Conservation (phyloP, 2,797 vertebrate species). For the Galaxias olidus region DNA sequence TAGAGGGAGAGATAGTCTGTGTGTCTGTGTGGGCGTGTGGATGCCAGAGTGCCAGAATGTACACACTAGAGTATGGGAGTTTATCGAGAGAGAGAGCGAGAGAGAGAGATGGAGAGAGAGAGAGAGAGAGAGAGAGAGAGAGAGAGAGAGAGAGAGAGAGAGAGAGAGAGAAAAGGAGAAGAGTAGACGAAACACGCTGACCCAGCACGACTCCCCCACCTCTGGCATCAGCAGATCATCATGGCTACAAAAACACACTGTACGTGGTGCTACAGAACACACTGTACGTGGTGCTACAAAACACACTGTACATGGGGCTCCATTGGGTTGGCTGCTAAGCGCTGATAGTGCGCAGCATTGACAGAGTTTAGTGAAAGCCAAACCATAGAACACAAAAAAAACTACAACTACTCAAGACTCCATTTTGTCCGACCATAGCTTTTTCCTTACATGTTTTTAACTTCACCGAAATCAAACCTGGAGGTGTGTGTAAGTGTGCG, state of each 20-base stretch:
- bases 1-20: not conserved
- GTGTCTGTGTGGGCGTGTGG: not conserved
- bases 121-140: not conserved
- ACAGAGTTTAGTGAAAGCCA: no score
- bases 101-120: not conserved
- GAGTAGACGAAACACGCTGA: conserved; percentile 42
- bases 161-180: conserved; percentile 5
- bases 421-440: not conserved
- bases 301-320: no score
- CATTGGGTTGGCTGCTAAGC: no score
- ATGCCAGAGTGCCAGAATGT: not conserved
- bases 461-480: no score
- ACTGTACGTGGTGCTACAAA: no score
- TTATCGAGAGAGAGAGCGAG: not conserved
- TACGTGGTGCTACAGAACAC: no score
- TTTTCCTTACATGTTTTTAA: not conserved
- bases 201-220: conserved; percentile 38
- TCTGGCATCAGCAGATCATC: conserved; percentile 46
- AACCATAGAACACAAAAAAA: no score
- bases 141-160: conserved; percentile 7
- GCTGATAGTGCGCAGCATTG: no score
- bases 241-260: no score
- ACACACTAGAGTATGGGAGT: not conserved
- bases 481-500: conserved; percentile 7
- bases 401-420: no score